These are phyloP conservation scores for Styela clava DNA, from an alignment of 23 tunicate species.

Conservation along the genomic window DNA sequence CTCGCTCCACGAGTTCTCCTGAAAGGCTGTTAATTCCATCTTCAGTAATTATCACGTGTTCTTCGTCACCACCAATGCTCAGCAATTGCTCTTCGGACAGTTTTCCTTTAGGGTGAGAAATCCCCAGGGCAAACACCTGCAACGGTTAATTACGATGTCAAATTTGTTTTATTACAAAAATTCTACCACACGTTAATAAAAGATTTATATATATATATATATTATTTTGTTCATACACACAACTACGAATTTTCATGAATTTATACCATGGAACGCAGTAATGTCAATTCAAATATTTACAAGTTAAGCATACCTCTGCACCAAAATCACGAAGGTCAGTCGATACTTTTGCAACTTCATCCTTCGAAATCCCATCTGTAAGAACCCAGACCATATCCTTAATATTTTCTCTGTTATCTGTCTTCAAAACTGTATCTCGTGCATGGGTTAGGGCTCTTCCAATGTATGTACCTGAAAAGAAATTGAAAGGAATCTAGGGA, in stretches of 20 bases:
- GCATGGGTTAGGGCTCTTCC: background rate
- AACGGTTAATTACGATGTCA: no score
- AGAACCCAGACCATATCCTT: background rate
- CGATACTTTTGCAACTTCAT: background rate
- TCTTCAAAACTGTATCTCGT: background rate
- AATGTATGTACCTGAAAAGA: background rate
- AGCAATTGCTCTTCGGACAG: background rate
- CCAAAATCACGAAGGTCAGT: background rate
- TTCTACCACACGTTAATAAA: no score
- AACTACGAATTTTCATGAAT: no score
- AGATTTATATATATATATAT: no score
- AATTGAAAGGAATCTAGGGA: no score
- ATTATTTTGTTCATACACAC: no score
- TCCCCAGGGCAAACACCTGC: background rate
- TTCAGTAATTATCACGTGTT: background rate
- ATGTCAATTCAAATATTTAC: no score
- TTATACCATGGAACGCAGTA: no score
- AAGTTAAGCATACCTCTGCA: background rate
- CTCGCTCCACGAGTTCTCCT: background rate
- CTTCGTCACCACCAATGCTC: background rate
- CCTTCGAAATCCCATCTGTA: background rate
- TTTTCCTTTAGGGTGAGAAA: background rate
- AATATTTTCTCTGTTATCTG: background rate
- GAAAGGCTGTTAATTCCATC: background rate
- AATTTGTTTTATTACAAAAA: no score